These are phyloP conservation scores for Natrix natrix DNA, from an alignment of 2,797 vertebrate species.

Conservation along the genomic window DNA sequence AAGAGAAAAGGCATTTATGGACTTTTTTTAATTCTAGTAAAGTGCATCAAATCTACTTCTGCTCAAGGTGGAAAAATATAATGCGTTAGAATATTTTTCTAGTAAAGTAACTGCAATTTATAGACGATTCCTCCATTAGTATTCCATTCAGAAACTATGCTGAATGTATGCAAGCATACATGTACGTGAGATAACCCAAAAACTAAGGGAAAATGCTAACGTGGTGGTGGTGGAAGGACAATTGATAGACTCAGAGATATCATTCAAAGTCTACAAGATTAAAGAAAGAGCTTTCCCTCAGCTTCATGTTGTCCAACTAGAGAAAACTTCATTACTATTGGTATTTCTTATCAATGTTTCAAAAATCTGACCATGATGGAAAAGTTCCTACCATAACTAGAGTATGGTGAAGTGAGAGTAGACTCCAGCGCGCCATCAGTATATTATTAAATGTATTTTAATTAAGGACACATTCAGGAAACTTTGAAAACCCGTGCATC, in stretches of 20 bases:
- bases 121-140: background rate
- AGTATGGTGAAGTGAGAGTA: too few relatives aligned
- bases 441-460: background rate
- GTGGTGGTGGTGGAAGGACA: too few relatives aligned
- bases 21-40: background rate
- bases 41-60: background rate
- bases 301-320: too few relatives aligned
- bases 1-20: background rate
- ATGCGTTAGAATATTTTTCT: background rate
- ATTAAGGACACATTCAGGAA: background rate
- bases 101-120: background rate
- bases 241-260: background rate
- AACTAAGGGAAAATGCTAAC: background rate
- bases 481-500: background rate
- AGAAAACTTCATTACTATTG: background rate
- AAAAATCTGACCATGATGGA: background rate
- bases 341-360: background rate
- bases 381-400: background rate
- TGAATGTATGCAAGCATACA: background rate
- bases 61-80: background rate
- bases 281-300: slow-evolving; percentile 25
- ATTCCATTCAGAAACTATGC: background rate
- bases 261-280: background rate
- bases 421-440: too few relatives aligned
- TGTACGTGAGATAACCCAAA: background rate